Percentiles rank a stretch among this genome's conserved stretches.
Conservation (phyloP, 2,888 invertebrate species). For the Eupithecia abbreviata region DNA sequence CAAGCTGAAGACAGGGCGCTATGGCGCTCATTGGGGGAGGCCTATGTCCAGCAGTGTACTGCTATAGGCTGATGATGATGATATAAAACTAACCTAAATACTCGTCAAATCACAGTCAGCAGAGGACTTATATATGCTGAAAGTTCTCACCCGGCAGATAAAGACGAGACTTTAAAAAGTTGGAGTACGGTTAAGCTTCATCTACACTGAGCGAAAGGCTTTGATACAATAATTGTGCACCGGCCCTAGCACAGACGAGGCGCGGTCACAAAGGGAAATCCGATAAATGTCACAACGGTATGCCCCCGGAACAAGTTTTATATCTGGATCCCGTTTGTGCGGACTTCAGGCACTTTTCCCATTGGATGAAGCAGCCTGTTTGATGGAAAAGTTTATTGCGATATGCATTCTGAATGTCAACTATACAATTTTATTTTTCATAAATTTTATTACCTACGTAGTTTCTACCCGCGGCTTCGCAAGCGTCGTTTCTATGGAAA, state of each 20-base stretch:
- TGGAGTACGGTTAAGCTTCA: background rate
- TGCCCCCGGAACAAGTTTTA: slow-evolving; percentile 45
- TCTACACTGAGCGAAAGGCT: slow-evolving; percentile 40
- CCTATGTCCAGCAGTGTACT: too few species aligned
- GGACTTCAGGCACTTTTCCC: slow-evolving; percentile 2
- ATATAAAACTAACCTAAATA: too few species aligned
- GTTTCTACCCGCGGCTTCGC: too few species aligned
- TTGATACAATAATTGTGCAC: slow-evolving; percentile 57
- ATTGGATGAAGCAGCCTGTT: background rate
- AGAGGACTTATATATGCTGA: too few species aligned
- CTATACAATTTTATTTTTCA: background rate
- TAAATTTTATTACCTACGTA: background rate
- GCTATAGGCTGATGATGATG: too few species aligned
- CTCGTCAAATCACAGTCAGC: too few species aligned
- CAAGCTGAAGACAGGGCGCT: too few species aligned
- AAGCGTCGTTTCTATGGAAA: too few species aligned
- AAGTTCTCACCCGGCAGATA: too few species aligned
- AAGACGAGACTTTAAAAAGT: background rate
- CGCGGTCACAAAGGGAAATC: slow-evolving; percentile 56
- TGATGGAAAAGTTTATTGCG: background rate
- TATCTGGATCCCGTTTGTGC: slow-evolving; percentile 27
- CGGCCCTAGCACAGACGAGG: slow-evolving; percentile 50
- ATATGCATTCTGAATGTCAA: background rate
- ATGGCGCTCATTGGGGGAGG: too few species aligned
- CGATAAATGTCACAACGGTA: slow-evolving; percentile 59